Conservation (phyloP, 2,797 vertebrate species). For the Botia kubotai region DNA sequence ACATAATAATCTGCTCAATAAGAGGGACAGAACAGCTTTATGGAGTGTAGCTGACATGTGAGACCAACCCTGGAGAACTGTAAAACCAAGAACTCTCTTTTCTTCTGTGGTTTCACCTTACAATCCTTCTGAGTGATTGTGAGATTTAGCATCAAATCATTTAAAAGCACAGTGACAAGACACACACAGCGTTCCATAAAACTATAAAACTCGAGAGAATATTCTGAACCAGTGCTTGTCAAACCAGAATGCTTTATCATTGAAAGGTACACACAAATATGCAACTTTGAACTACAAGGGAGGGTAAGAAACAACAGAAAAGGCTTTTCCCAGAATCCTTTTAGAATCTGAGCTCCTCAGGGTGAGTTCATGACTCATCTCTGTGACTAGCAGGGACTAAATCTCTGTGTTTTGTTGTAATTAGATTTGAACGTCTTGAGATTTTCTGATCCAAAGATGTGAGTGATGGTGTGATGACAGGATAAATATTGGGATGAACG, state of each 20-base stretch:
- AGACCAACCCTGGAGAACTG: constrained; percentile 59
- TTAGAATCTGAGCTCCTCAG: constrained; percentile 31
- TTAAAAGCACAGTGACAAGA: constrained; percentile 9
- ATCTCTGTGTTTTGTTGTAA: constrained; percentile 51
- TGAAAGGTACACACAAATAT: too few species aligned
- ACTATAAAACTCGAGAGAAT: neutral
- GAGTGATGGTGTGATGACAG: constrained; percentile 53
- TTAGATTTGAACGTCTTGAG: constrained; percentile 46
- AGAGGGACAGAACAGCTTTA: constrained; percentile 79
- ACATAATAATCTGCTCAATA: constrained; percentile 76
- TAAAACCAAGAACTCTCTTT: constrained; percentile 56
- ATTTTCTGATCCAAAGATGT: constrained; percentile 39
- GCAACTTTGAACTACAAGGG: neutral
- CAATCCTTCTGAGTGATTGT: constrained; percentile 21
- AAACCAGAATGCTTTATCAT: too few species aligned
- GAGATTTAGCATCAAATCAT: constrained; percentile 36
- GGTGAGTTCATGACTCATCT: constrained; percentile 51
- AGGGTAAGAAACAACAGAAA: constrained; percentile 20
- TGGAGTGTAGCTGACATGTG: constrained; percentile 81
- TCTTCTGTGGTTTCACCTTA: constrained; percentile 31
- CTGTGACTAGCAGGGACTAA: neutral
- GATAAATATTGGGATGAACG: constrained; percentile 53
- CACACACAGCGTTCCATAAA: neutral
- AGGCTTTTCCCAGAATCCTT: constrained; percentile 34
- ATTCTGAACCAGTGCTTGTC: too few species aligned